phyloP scores from a whole-genome alignment of 2,113 vertebrate genomes.

The Python bivittatus region DNA sequence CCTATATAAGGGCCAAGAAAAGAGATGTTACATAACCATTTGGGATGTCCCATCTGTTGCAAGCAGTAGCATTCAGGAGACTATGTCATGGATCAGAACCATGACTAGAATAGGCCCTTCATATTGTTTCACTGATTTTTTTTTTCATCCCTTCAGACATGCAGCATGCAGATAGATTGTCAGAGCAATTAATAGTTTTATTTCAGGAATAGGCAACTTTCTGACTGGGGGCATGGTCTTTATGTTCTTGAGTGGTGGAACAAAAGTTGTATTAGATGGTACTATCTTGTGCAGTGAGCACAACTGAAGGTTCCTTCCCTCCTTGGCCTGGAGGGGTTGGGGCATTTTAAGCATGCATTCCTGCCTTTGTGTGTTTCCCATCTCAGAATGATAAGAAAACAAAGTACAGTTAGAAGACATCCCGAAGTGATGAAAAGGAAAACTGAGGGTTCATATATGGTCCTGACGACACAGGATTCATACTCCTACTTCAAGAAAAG shows the following conservation, averaged over 20 bases:
- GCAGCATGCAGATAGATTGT: neutral
- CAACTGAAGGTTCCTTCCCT: neutral
- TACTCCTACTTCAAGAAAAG: neutral
- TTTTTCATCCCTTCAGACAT: neutral
- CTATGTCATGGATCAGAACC: neutral
- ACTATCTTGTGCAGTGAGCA: neutral
- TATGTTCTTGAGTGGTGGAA: neutral
- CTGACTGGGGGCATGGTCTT: neutral
- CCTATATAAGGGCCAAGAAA: neutral
- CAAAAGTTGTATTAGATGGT: neutral
- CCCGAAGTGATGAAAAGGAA: neutral
- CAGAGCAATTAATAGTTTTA: neutral
- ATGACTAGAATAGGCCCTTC: neutral
- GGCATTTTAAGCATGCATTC: neutral
- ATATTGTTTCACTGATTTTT: neutral
- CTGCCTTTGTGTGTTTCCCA: neutral
- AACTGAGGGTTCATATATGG: neutral
- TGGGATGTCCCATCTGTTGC: neutral
- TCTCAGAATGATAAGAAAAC: neutral
- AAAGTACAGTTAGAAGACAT: neutral
- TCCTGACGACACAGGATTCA: no score
- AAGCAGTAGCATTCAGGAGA: neutral
- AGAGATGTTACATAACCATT: neutral
- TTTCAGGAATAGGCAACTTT: neutral
- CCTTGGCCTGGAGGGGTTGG: neutral